A percentile compares a stretch with the other conserved stretches of the same genome.
These are phyloP conservation scores for Melolontha melolontha DNA, from an alignment of 2,888 invertebrate genomes.

Conservation along the genomic window DNA sequence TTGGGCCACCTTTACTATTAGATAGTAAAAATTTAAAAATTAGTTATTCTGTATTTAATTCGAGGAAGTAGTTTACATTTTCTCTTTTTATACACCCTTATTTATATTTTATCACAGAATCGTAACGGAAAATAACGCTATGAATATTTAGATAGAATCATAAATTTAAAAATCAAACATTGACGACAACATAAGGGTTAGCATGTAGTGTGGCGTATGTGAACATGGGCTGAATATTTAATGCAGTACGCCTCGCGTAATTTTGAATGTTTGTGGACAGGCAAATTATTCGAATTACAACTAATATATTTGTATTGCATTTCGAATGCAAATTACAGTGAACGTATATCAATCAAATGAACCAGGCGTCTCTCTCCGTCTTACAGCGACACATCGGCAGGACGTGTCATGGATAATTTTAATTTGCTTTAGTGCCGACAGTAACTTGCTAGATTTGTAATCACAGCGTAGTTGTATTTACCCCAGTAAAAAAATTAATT, in stretches of 20 bases:
- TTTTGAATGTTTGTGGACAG: slow-evolving; percentile 18
- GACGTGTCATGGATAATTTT: too few relatives aligned
- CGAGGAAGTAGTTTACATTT: too few relatives aligned
- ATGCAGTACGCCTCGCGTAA: neutral
- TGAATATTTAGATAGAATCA: slow-evolving; percentile 22
- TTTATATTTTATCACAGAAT: neutral
- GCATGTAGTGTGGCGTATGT: slow-evolving; percentile 6
- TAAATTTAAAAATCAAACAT: slow-evolving; percentile 26
- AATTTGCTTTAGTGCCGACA: too few relatives aligned
- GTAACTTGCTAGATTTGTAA: too few relatives aligned
- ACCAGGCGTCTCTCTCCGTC: neutral
- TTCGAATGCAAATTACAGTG: slow-evolving; percentile 3
- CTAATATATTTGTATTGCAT: slow-evolving; percentile 31
- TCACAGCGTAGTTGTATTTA: too few relatives aligned
- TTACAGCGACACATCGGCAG: neutral
- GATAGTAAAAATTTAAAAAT: too few relatives aligned
- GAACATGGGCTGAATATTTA: slow-evolving; percentile 26
- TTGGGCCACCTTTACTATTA: too few relatives aligned
- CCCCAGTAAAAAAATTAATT: too few relatives aligned
- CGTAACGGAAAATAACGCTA: neutral
- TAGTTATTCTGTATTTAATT: too few relatives aligned
- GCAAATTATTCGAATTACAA: slow-evolving; percentile 29
- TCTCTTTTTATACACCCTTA: too few relatives aligned
- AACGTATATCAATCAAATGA: slow-evolving; percentile 20
- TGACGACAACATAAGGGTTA: slow-evolving; percentile 8